Conservation (phyloP, 2,113 vertebrate species). For the Mustela nigripes region DNA sequence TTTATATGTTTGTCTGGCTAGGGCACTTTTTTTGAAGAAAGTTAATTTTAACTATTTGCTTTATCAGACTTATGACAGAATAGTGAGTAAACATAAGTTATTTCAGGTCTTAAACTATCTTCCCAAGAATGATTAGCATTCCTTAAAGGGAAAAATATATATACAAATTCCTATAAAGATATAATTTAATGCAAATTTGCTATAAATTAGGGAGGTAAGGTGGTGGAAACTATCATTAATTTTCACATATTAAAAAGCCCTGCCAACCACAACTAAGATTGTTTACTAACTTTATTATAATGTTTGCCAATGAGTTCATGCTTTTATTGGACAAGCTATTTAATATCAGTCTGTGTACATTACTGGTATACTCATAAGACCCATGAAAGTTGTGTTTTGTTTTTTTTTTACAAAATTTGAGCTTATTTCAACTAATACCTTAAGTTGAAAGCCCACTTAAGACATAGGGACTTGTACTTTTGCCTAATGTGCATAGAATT, state of each 20-base stretch:
- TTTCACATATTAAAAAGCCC: not conserved
- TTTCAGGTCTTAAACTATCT: constrained; percentile 54
- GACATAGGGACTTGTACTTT: not conserved
- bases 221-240: not conserved
- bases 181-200: constrained; percentile 20
- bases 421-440: not conserved
- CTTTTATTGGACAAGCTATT: constrained; percentile 19
- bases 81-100: not conserved
- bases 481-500: not conserved
- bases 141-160: not conserved
- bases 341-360: constrained; percentile 11
- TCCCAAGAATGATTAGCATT: not conserved
- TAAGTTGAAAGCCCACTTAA: not conserved
- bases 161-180: not conserved
- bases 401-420: not conserved
- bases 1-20: not conserved
- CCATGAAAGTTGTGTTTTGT: not conserved
- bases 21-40: constrained; percentile 20
- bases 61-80: not conserved
- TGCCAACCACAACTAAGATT: not conserved
- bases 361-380: constrained; percentile 32
- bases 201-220: not conserved
- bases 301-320: not conserved
- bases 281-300: constrained; percentile 14
- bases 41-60: constrained; percentile 51